Conservation (phyloP, 2,113 vertebrate genomes). For the Potamarius usumacintae region DNA sequence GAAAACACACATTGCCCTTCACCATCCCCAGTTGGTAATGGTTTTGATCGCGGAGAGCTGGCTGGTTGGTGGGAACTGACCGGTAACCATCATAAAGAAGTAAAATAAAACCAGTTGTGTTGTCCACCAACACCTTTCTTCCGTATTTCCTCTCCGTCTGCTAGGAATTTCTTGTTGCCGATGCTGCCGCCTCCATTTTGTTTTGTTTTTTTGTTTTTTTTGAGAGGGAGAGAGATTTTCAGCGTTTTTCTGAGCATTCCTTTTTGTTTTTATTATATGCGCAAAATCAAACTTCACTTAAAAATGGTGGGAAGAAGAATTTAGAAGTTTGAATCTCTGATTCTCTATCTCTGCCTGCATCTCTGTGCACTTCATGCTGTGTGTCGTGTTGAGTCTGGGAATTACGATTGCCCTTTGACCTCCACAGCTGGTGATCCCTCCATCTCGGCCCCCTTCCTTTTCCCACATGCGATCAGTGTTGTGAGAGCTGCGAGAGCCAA, state of each 20-base stretch:
- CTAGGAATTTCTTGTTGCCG: background rate
- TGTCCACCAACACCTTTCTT: background rate
- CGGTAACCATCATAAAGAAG: background rate
- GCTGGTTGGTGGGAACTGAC: background rate
- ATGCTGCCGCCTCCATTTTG: background rate
- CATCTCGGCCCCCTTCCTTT: constrained; percentile 28
- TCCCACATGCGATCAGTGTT: constrained; percentile 44
- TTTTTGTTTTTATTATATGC: background rate
- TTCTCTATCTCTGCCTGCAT: constrained; percentile 15
- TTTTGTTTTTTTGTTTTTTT: too few relatives aligned
- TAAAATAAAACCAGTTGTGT: too few relatives aligned
- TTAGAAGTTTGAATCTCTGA: background rate
- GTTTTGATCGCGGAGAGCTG: background rate
- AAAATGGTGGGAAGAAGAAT: background rate
- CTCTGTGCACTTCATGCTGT: constrained; percentile 47
- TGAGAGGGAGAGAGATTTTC: background rate
- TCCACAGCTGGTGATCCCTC: constrained; percentile 49
- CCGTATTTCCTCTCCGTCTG: background rate
- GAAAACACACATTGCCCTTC: background rate
- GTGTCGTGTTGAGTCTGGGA: constrained; percentile 54
- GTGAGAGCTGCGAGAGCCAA: constrained; percentile 29
- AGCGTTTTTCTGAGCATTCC: constrained; percentile 22
- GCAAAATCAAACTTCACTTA: too few relatives aligned
- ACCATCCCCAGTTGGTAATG: background rate
- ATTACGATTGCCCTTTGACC: constrained; percentile 57